phyloP scores from a whole-genome alignment of 1,140 invertebrate genomes.

The Helicorthomorpha holstii region DNA sequence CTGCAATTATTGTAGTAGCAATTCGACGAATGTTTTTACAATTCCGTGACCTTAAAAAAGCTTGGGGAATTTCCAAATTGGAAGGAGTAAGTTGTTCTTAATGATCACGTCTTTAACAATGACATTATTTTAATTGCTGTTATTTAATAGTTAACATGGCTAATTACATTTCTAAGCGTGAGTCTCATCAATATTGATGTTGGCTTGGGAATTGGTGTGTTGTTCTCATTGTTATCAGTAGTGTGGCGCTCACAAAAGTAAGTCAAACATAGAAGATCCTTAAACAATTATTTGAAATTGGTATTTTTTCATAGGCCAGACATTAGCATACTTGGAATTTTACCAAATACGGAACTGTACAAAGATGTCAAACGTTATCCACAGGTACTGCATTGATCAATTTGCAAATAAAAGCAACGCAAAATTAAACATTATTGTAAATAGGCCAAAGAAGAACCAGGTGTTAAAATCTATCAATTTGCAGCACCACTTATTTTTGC shows the following conservation, averaged over 20 bases:
- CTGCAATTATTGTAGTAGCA: conserved; percentile 77
- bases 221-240: conserved; percentile 27
- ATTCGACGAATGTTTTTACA: conserved; percentile 78
- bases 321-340: conserved; percentile 21
- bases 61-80: conserved; percentile 48
- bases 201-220: conserved; percentile 52
- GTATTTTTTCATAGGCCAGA: conserved; percentile 19
- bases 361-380: conserved; percentile 18
- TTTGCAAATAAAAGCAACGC: neutral
- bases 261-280: conserved; percentile 4
- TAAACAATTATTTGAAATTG: neutral
- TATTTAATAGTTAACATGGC: conserved; percentile 37
- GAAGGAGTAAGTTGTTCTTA: conserved; percentile 24
- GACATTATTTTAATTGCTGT: neutral
- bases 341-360: conserved; percentile 25
- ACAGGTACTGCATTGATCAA: conserved; percentile 9
- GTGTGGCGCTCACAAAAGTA: conserved; percentile 25
- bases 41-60: conserved; percentile 47
- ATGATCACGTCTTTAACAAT: neutral
- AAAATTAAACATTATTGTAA: conserved; percentile 11
- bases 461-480: conserved; percentile 28
- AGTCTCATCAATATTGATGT: conserved; percentile 70
- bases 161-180: conserved; percentile 58
- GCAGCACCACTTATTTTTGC: conserved; percentile 26
- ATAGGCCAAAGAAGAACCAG: conserved; percentile 23